A percentile compares a stretch with the other conserved stretches of the same genome.
phyloP scores from a whole-genome alignment of 2,888 invertebrate species.

The Hydrotaea cyrtoneurina region DNA sequence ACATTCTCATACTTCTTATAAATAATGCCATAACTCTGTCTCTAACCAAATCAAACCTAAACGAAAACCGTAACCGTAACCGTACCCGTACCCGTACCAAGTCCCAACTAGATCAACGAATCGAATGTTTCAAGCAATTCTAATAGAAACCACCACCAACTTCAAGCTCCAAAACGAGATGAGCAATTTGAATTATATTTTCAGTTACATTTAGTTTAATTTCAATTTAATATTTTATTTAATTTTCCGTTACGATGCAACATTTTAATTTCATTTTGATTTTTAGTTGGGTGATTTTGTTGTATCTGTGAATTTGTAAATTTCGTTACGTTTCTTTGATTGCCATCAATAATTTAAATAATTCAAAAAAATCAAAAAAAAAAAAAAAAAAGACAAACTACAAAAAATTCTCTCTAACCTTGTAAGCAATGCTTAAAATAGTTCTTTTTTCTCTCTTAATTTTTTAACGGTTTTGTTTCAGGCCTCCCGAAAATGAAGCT shows the following conservation, averaged over 20 bases:
- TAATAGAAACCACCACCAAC: slow-evolving; percentile 10
- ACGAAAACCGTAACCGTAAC: slow-evolving; percentile 2
- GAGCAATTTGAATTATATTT: slow-evolving; percentile 14
- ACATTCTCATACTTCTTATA: slow-evolving; percentile 24
- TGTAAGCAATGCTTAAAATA: slow-evolving; percentile 65
- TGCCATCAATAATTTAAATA: neutral
- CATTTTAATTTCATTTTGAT: neutral
- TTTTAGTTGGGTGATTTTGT: neutral
- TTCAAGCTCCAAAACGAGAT: slow-evolving; percentile 2
- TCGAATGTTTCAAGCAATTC: slow-evolving; percentile 5
- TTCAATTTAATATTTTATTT: neutral
- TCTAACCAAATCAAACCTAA: neutral
- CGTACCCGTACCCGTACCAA: slow-evolving; percentile 4
- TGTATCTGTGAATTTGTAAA: neutral
- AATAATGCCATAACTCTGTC: slow-evolving; percentile 24
- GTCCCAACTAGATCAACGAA: slow-evolving; percentile 18
- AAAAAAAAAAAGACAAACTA: slow-evolving; percentile 30
- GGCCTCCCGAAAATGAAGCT: slow-evolving; percentile 93
- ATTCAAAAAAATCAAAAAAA: slow-evolving; percentile 17
- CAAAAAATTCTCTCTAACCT: slow-evolving; percentile 50
- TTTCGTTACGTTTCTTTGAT: neutral
- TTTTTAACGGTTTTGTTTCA: slow-evolving; percentile 84
- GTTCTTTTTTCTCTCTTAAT: slow-evolving; percentile 68
- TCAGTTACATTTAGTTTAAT: neutral
- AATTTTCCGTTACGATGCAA: neutral